Evolutionary conservation across 2,113 vertebrate genomes (phyloP).

Genomic region (Salminus brasiliensis): DNA sequence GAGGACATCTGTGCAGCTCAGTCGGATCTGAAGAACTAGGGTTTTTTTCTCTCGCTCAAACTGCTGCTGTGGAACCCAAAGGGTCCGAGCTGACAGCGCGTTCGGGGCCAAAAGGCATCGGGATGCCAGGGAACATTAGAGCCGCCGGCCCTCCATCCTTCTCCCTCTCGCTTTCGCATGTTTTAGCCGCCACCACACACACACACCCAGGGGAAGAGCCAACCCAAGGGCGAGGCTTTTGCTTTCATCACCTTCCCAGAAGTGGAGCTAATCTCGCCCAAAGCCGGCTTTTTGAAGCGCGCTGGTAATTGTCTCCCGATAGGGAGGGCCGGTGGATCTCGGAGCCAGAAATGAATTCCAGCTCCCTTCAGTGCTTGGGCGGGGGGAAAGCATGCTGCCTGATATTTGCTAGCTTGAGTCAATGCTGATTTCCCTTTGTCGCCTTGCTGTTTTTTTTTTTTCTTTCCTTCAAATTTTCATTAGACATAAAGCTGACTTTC

Average conservation of each 20-base stretch:
- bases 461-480: slow-evolving; percentile 6
- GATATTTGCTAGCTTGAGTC: slow-evolving; percentile 57
- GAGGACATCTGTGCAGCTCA: slow-evolving; percentile 60
- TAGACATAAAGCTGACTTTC: not conserved
- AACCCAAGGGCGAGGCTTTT: slow-evolving; percentile 46
- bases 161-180: slow-evolving; percentile 38
- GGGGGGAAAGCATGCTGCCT: slow-evolving; percentile 51
- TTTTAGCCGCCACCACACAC: slow-evolving; percentile 37
- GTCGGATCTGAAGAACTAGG: slow-evolving; percentile 49
- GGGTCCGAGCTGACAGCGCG: slow-evolving; percentile 33
- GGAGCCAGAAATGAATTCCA: slow-evolving; percentile 58
- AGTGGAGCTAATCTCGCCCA: slow-evolving; percentile 59
- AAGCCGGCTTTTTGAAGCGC: slow-evolving; percentile 55
- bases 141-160: slow-evolving; percentile 23
- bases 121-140: slow-evolving; percentile 50
- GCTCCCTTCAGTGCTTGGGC: slow-evolving; percentile 50
- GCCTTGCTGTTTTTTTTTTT: slow-evolving; percentile 22
- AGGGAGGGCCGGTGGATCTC: slow-evolving; percentile 47
- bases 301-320: slow-evolving; percentile 60
- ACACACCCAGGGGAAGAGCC: slow-evolving; percentile 46
- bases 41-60: slow-evolving; percentile 1
- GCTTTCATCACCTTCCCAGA: slow-evolving; percentile 64
- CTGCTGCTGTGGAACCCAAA: slow-evolving; percentile 48
- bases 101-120: slow-evolving; percentile 40
- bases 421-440: slow-evolving; percentile 52